phyloP scores from a whole-genome alignment of 2,888 invertebrate species.

The Andrena trimmerana region DNA sequence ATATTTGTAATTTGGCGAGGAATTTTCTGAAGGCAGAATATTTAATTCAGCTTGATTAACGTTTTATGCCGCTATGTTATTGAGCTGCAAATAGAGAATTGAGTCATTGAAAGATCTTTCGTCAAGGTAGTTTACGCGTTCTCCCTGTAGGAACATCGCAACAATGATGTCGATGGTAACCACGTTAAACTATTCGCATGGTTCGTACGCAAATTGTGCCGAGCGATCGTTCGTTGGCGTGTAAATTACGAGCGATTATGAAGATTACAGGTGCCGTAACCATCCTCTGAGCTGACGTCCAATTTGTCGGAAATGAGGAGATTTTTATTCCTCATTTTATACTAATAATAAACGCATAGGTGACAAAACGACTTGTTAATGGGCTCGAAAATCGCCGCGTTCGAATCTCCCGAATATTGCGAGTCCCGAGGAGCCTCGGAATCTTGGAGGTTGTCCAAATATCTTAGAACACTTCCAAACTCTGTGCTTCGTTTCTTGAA shows the following conservation, averaged over 20 bases:
- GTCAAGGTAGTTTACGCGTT: constrained; percentile 3
- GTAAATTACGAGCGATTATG: constrained; percentile 69
- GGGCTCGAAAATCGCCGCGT: background rate
- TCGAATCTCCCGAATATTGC: constrained; percentile 10
- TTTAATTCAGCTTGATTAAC: background rate
- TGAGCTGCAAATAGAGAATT: constrained; percentile 5
- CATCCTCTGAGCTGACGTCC: constrained; percentile 43
- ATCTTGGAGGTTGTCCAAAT: too few relatives aligned
- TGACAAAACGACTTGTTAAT: constrained; percentile 43
- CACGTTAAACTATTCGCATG: constrained; percentile 47
- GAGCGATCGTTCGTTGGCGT: constrained; percentile 50
- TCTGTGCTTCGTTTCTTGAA: too few relatives aligned
- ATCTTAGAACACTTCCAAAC: too few relatives aligned
- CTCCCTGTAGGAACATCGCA: background rate
- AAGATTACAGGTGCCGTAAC: constrained; percentile 62
- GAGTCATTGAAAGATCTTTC: constrained; percentile 29
- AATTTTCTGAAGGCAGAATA: background rate
- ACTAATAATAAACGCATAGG: constrained; percentile 20
- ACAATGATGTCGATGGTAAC: constrained; percentile 26
- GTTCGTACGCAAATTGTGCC: constrained; percentile 41
- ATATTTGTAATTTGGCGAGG: too few relatives aligned
- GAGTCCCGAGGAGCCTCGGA: background rate
- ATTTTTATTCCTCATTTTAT: constrained; percentile 31
- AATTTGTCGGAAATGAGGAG: constrained; percentile 36
- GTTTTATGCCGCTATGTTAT: background rate